Base-by-base conservation (phyloP, 2,888 invertebrate species). In the Itoplectis maculator region DNA sequence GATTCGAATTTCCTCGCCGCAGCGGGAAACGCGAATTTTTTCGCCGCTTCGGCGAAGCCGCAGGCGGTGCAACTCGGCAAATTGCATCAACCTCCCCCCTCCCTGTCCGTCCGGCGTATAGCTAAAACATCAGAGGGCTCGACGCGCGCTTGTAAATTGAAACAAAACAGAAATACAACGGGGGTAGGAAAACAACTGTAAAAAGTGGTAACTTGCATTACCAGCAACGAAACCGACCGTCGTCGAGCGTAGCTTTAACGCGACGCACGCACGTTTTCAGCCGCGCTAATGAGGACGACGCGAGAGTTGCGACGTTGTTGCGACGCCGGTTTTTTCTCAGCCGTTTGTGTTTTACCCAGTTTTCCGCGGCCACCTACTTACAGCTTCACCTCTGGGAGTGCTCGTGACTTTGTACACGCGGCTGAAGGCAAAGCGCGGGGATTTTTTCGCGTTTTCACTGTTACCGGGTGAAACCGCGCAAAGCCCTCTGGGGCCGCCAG, bases 51-150 rank as follows among this genome's bases (percentile, higher is more conserved):
- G 8, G 18, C 37, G 1, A 15, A 2, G 1, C 37, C 61, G 37
- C 61, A 3, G 61, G 15, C 11, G 20, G 6, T 29, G 35, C 47
- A 13, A 59, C 35, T 6, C 18, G 7, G 11, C 13, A 73, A 73
- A 61, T 73, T 47, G 37, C 47, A 35, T 13, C 9, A 47, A 2
- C 20, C 47, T 5, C 29, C 29, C 29, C 29, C 29, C 29, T 2
- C 29, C 29, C 29, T 29, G 3, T 29, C 5, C 29, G 3, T 29
- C 4, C 2, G 8, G 5, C 15, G 18, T 7, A 37, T 13, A 20
- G 45, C 65, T 13, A n/a, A 37, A 49, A 61, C 61, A 73, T 49
- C 73, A 73, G 37, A 59, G 65, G 54, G 45, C 54, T 56, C 29
- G 42, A 56, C 35, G n/a, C 63, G 40, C 18, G 69, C 29, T 15